phyloP scores from a whole-genome alignment of 1,140 invertebrate species.

The Mercenaria mercenaria region DNA sequence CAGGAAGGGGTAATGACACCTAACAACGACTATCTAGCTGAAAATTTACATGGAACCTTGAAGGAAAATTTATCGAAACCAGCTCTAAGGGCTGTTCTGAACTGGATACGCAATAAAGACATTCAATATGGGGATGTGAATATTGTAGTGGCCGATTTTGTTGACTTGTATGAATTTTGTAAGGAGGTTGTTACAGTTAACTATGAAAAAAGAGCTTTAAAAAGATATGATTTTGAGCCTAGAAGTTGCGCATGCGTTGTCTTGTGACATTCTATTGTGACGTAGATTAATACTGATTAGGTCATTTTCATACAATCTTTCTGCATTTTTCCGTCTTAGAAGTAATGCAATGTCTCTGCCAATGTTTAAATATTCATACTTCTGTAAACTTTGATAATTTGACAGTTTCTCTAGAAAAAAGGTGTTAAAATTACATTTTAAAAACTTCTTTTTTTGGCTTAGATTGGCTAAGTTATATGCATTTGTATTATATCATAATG shows the following conservation, averaged over 20 bases:
- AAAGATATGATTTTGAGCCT: constrained; percentile 36
- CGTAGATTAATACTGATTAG: no score
- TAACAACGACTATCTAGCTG: neutral
- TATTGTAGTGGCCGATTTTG: constrained; percentile 52
- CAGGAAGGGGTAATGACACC: constrained; percentile 19
- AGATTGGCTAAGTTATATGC: no score
- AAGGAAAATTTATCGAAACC: constrained; percentile 25
- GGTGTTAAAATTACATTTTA: no score
- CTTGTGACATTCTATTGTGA: no score
- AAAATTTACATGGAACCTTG: constrained; percentile 14
- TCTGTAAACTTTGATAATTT: no score
- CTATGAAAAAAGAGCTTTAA: neutral
- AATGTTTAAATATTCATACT: no score
- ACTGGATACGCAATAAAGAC: constrained; percentile 46
- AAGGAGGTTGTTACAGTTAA: constrained; percentile 29
- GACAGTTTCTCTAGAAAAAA: no score
- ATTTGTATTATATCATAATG: no score
- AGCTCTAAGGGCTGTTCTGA: neutral
- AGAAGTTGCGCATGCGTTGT: neutral
- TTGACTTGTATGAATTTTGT: constrained; percentile 30
- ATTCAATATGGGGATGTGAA: constrained; percentile 25
- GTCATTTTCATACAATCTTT: no score
- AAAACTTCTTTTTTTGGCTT: no score
- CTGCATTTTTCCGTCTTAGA: no score
- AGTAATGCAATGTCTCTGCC: no score